Base-by-base conservation (phyloP, 1,140 invertebrate genomes). In the Littorina saxatilis region DNA sequence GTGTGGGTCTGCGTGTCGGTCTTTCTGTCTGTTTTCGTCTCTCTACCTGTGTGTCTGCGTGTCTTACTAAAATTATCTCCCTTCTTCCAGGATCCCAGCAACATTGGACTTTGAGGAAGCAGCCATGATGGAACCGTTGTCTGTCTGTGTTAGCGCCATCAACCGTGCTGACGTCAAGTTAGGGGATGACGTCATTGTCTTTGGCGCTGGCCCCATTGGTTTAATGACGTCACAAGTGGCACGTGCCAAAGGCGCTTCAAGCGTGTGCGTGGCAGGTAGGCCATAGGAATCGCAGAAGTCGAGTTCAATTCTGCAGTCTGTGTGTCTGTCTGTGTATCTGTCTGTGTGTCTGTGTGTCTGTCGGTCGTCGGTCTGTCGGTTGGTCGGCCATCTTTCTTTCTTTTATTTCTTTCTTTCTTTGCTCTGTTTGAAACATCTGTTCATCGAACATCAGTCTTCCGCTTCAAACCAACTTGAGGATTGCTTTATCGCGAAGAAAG, bases 91-190 rank as follows among this genome's bases (percentile, higher is more conserved):
- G 91, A 91, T 99, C n/a, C 97, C 98, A 0, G 95, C 97, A 84
- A 94, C 97, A 90, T 95, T 99, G 13, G 94, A 94, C 7, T 94
- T 97, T 88, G 97, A 98, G 91, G 98, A 99, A 92, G 98, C 96
- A n/a, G 97, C 98, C 0, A 88, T 99, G 1, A 91, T 98, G 72
- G 98, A 99, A 89, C 98, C 98, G 0, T 91, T 99, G 1, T 95
- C 97, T 0, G 97, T 98, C 40, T 97, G 95, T 13, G 96, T 99
- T 0, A 96, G 98, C 91, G 97, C 96, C 66, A 98, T 97, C 15
- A 94, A 95, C 83, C 94, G 96, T 70, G 97, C 95, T 7, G 93
- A 94, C 3, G 94, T 97, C 77, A 93, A 90, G 50, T 93, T 95
- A 17, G 96, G 96, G 0, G 94, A 95, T 15, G 93, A 92, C 32